Base-by-base conservation (phyloP, 2,797 vertebrate genomes). In the Aphelocoma californica region DNA sequence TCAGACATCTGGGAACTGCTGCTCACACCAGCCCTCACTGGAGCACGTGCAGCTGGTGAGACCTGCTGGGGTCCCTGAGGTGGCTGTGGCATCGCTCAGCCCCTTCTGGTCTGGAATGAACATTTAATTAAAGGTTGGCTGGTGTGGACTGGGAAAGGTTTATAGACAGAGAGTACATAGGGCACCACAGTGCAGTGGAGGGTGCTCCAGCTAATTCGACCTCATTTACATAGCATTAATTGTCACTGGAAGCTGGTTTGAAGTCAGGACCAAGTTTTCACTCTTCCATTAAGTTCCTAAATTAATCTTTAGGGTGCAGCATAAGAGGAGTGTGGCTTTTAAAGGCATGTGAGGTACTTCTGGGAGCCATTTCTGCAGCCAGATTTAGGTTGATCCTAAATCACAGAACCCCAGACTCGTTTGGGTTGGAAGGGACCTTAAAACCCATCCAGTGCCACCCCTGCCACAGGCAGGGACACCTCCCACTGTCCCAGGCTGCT, bases 201-300 rank as follows among this genome's bases (percentile, higher is more conserved):
- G 91, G 77, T 66, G 93, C 89, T 50, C 88, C 94, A 90, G 81
- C 66, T 69, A 67, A 95, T 96, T 97, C 98, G 87, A 97, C 98
- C 97, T 97, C 71, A 65, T 96, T 97, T 94, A 89, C 98, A 96
- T 67, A 96, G 95, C 98, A 97, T 97, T 95, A 96, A 93, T 88
- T 84, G 83, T 16, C 81, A 24, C 9, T 8, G 80, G 81, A 20
- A 75, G 65, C 16, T 21, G 17, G 5, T 23, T 32, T 38, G 20
- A 42, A 45, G 21, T 44, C 54, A 23, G 77, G 38, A 15, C 10
- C 34, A 29, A 10, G 10, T 42, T 47, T 51, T 26, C 48, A 2
- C 32, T 44, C 36, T 50, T 20, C 19, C 5, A 6, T 11, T 7
- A 5, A 26, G 28, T 14, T 44, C 36, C 45, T 7, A 31, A 38